Conservation (phyloP, 2,113 vertebrate genomes). For the Plecotus auritus region DNA sequence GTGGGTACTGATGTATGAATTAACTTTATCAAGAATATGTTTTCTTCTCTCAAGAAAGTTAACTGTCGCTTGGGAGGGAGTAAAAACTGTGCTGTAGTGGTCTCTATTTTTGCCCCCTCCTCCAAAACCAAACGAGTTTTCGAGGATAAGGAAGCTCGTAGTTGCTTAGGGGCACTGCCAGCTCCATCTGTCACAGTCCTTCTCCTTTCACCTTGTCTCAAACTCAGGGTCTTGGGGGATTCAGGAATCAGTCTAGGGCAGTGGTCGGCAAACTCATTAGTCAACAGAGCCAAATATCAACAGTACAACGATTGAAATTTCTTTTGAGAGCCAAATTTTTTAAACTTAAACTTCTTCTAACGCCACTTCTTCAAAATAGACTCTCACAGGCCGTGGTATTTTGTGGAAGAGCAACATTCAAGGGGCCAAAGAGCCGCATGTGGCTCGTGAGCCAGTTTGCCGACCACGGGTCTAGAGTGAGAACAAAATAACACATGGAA, state of each 20-base stretch:
- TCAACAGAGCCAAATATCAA: no score
- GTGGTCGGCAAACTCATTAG: no score
- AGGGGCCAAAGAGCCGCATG: no score
- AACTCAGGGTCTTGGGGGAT: not conserved
- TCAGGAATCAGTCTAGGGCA: not conserved
- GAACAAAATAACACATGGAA: constrained; percentile 18
- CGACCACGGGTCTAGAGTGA: no score
- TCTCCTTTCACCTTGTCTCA: not conserved
- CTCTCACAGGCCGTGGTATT: no score
- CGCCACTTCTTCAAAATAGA: no score
- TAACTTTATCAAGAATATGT: not conserved
- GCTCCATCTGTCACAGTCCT: not conserved
- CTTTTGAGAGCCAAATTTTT: no score
- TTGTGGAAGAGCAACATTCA: no score
- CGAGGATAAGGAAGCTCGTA: not conserved
- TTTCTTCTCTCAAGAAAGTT: not conserved
- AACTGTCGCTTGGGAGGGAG: not conserved
- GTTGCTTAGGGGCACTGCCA: not conserved
- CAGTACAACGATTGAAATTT: no score
- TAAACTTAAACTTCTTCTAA: no score
- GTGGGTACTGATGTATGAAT: not conserved
- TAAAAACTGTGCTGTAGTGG: not conserved
- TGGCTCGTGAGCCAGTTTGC: no score
- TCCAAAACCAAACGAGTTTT: not conserved
- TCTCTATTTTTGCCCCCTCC: not conserved